A percentile compares a stretch with the other conserved stretches of the same genome.
Conservation (phyloP, 2,888 invertebrate genomes). For the Papilio gigon region DNA sequence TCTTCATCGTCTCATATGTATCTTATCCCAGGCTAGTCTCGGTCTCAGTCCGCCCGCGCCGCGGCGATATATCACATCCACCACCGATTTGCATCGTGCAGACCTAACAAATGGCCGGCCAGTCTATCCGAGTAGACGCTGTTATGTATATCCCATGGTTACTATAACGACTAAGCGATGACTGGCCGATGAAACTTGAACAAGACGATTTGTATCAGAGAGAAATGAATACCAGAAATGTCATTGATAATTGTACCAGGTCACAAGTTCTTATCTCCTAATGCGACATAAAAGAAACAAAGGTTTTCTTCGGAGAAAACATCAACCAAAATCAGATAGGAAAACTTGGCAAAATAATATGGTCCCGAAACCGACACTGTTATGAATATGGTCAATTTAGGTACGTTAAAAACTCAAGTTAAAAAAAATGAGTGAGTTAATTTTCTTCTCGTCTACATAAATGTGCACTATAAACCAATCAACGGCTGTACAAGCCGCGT, state of each 20-base stretch:
- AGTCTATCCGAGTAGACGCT: slow-evolving; percentile 3
- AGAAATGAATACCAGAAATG: too few species aligned
- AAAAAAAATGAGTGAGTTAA: background rate
- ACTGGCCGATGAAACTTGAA: background rate
- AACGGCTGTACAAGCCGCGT: slow-evolving; percentile 2
- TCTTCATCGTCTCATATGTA: background rate
- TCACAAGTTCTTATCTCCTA: too few species aligned
- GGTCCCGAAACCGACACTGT: too few species aligned
- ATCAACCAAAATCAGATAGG: too few species aligned
- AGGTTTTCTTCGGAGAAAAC: too few species aligned
- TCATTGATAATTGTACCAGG: too few species aligned
- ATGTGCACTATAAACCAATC: slow-evolving; percentile 8
- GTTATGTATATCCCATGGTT: background rate
- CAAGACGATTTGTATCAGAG: background rate
- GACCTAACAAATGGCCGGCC: slow-evolving; percentile 24
- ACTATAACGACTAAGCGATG: slow-evolving; percentile 8
- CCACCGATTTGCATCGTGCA: slow-evolving; percentile 28
- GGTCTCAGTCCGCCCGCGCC: slow-evolving; percentile 3
- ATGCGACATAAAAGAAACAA: too few species aligned
- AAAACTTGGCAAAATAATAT: too few species aligned
- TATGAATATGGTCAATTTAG: too few species aligned
- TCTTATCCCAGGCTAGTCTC: background rate
- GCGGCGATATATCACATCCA: slow-evolving; percentile 24
- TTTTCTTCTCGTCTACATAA: background rate
- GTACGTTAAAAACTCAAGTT: background rate